Conservation (phyloP, 1,140 invertebrate genomes). For the Drosophila sechellia region DNA sequence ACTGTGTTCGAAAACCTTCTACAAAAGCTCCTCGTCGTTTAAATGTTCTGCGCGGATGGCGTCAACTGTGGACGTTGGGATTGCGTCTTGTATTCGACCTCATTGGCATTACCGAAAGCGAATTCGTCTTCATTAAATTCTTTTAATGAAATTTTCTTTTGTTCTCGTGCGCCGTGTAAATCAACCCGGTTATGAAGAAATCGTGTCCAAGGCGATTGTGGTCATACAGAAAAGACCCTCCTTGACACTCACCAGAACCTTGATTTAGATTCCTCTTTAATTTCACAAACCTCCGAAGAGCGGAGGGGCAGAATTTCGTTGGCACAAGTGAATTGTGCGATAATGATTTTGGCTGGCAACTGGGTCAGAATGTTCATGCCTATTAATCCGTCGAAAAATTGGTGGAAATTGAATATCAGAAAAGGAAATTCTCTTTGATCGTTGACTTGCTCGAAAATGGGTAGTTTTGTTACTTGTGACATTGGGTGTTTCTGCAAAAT, state of each 20-base stretch:
- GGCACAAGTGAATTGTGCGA: not conserved
- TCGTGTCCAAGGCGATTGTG: not conserved
- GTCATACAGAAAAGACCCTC: not conserved
- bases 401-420: not conserved
- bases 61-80: too few species aligned
- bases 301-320: not conserved
- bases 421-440: slow-evolving; percentile 1
- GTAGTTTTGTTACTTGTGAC: not conserved
- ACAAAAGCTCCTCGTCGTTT: too few species aligned
- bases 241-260: not conserved
- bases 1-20: too few species aligned
- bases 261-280: not conserved
- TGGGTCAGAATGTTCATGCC: not conserved
- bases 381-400: not conserved
- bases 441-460: not conserved
- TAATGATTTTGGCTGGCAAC: not conserved
- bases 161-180: not conserved
- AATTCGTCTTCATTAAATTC: not conserved
- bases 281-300: not conserved
- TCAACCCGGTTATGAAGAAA: not conserved
- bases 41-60: too few species aligned
- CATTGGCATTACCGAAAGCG: not conserved
- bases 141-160: not conserved
- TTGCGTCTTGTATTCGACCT: too few species aligned
- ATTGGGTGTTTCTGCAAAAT: not conserved